Base-by-base conservation (phyloP, 2,113 vertebrate species). In the Paramisgurnus dabryanus region DNA sequence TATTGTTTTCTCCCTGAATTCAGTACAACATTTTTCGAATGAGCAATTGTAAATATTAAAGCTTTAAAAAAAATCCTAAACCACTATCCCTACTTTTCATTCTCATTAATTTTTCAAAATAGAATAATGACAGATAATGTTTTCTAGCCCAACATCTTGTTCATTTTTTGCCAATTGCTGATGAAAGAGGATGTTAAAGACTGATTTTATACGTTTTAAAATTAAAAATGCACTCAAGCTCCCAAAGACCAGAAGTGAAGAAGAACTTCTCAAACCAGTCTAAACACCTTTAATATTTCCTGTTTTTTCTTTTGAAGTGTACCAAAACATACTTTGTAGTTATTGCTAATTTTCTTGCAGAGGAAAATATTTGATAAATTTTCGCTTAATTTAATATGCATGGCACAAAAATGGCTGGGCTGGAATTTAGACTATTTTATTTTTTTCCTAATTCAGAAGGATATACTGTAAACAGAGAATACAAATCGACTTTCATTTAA, bases 121-220 rank as follows among this genome's bases (percentile, higher is more conserved):
- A 73, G 55, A 39, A 45, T 53, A 60, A 43, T 39, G n/a, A 73
- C 55, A 12, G 53, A 73, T 45, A 3, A 57, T 73, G 55, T 43
- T 73, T 73, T 73, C 9, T 55, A 73, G 70, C 55, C 11, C 39
- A 13, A 9, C 39, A 60, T 55, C 39, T 40, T 57, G 68, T 71
- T 71, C 68, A 71, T 71, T 71, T 71, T 22, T 11, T 34, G 49
- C 68, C 68, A 55, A 60, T 73, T 73, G 70, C 53, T 73, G 58
- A 60, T 73, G 70, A 73, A 73, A 73, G 70, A 43, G 55, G 70
- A 60, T 73, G 55, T 73, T 55, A 60, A 73, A 73, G 57, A 47
- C 57, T 63, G 12, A 74, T 61, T 74, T 74, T 27, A 27, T 6
- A 10, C 43, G 40, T 71, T 22, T 53, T 57, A 57, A 41, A 61